A percentile compares a stretch with the other conserved stretches of the same genome.
These are phyloP conservation scores for Vidua chalybeata DNA, from an alignment of 2,113 vertebrate genomes.

Conservation along the genomic window DNA sequence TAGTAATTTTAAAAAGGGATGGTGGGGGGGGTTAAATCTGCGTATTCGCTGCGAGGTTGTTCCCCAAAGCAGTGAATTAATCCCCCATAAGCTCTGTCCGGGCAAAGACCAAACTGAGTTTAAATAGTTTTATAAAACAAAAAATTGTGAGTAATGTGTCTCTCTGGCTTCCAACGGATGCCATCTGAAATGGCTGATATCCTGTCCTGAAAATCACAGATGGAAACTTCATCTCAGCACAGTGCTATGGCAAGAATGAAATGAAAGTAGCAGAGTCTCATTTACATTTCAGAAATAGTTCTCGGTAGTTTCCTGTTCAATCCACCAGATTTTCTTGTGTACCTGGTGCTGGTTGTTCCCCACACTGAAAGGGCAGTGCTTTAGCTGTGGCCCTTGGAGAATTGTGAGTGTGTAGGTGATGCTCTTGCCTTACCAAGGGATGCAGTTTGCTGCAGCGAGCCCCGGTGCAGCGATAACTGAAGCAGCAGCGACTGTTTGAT, in stretches of 20 bases:
- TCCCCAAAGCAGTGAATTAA: not conserved
- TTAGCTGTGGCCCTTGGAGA: not conserved
- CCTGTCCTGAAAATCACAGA: constrained; percentile 58
- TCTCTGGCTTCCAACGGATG: not conserved
- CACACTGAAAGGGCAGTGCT: not conserved
- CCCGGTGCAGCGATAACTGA: not conserved
- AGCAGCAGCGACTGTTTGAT: not conserved
- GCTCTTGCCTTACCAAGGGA: not conserved
- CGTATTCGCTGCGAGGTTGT: fast-evolving
- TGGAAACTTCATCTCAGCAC: constrained; percentile 57
- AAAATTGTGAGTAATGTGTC: not conserved
- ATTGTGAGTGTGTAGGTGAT: not conserved
- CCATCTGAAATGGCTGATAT: constrained; percentile 44
- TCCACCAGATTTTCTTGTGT: constrained; percentile 47
- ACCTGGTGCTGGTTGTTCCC: constrained; percentile 7
- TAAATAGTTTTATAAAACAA: not conserved
- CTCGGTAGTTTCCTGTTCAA: constrained; percentile 69
- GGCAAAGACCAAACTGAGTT: not conserved
- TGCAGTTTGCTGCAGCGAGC: not conserved
- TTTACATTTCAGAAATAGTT: constrained; percentile 77
- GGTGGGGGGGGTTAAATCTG: not conserved
- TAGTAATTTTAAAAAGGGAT: not conserved
- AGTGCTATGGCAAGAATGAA: constrained; percentile 61
- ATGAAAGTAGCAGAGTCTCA: constrained; percentile 72
- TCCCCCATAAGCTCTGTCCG: not conserved